Conservation (phyloP, 1,140 invertebrate genomes). For the Musca vetustissima region DNA sequence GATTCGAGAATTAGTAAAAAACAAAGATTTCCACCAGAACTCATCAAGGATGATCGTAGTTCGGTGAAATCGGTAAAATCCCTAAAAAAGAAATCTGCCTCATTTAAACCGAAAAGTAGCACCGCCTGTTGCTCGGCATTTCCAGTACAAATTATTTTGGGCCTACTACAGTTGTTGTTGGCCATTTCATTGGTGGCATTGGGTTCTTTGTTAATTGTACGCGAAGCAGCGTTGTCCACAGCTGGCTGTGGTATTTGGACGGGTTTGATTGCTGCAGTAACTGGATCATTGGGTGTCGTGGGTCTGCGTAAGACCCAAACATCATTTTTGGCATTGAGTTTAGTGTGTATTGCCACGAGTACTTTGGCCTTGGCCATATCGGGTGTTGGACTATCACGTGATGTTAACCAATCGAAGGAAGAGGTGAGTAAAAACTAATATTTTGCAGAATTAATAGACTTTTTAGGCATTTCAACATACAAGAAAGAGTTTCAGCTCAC, state of each 20-base stretch:
- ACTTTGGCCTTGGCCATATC: constrained; percentile 52
- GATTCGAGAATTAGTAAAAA: constrained; percentile 53
- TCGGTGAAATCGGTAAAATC: constrained; percentile 38
- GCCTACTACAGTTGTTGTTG: constrained; percentile 48
- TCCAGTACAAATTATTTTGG: constrained; percentile 48
- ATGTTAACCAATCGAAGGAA: constrained; percentile 50
- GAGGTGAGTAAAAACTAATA: constrained; percentile 33
- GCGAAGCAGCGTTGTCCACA: constrained; percentile 48
- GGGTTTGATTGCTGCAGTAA: constrained; percentile 47
- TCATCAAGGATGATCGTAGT: constrained; percentile 39
- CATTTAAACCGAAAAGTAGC: neutral
- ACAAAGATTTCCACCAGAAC: constrained; percentile 48
- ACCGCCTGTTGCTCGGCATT: constrained; percentile 50
- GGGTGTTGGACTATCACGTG: constrained; percentile 49
- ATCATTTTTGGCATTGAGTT: constrained; percentile 50
- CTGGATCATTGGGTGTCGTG: constrained; percentile 51
- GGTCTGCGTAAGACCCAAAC: constrained; percentile 51
- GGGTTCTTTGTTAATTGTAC: constrained; percentile 46
- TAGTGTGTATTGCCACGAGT: constrained; percentile 53
- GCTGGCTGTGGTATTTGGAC: constrained; percentile 53
- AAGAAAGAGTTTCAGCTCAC: too few species aligned
- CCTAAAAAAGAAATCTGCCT: constrained; percentile 32
- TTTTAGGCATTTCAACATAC: too few species aligned
- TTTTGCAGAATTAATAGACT: too few species aligned
- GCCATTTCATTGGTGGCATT: constrained; percentile 48